These are phyloP conservation scores for Osedax fenrisi DNA, from an alignment of 2,888 invertebrate genomes.

Conservation along the genomic window DNA sequence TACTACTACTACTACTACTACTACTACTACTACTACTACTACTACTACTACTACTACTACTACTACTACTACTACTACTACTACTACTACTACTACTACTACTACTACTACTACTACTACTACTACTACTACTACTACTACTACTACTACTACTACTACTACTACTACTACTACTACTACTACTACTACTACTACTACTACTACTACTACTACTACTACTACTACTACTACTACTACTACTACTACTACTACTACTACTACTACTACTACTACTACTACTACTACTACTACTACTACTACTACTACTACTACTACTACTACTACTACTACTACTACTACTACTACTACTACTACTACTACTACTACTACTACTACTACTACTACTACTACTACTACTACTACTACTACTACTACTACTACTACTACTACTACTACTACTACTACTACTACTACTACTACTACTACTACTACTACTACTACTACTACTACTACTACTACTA, in stretches of 20 bases:
- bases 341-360: background rate
- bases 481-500: conserved; percentile 4
- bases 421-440: background rate
- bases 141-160: conserved; percentile 7
- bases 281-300: background rate
- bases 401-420: background rate
- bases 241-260: background rate
- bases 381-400: background rate
- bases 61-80: conserved; percentile 10
- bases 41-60: conserved; percentile 10
- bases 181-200: conserved; percentile 4
- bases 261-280: background rate
- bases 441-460: background rate
- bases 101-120: conserved; percentile 7
- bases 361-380: conserved; percentile 8
- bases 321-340: background rate
- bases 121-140: conserved; percentile 10
- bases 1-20: conserved; percentile 4
- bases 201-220: background rate
- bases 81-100: conserved; percentile 7
- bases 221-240: conserved; percentile 3
- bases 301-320: background rate
- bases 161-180: conserved; percentile 4
- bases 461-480: conserved; percentile 4
- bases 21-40: background rate